phyloP scores from a whole-genome alignment of 2,888 invertebrate species.

The Acanthopleura granulata region DNA sequence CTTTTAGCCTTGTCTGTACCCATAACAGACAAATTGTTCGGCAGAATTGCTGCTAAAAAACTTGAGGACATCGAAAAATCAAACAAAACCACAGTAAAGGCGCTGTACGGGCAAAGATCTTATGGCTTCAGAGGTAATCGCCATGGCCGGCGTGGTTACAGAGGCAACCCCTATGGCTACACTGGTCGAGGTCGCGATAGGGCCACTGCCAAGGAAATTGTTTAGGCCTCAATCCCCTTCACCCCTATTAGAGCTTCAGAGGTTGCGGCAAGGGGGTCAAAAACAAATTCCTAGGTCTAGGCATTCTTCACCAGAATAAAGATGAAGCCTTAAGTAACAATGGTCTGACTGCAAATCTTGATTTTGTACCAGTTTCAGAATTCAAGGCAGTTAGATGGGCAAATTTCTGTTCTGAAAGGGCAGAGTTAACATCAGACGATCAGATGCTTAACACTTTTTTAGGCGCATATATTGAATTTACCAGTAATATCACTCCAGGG shows the following conservation, averaged over 20 bases:
- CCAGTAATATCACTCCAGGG: not conserved
- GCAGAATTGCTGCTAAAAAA: not conserved
- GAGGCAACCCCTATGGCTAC: not conserved
- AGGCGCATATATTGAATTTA: not conserved
- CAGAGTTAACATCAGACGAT: not conserved
- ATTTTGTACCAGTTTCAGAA: not conserved
- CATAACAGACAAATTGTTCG: constrained; percentile 13
- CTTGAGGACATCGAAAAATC: constrained; percentile 19
- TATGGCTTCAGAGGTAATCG: not conserved
- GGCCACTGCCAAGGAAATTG: not conserved
- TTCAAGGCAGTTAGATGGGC: not conserved
- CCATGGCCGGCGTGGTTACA: not conserved
- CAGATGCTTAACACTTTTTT: not conserved
- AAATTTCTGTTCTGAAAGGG: not conserved
- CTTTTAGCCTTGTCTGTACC: not conserved
- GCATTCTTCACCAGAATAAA: not conserved
- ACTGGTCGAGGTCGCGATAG: not conserved
- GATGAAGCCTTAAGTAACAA: too few relatives aligned
- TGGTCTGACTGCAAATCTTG: too few relatives aligned
- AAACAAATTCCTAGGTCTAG: not conserved
- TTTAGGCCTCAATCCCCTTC: not conserved
- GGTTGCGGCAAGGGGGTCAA: too few relatives aligned
- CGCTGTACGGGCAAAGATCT: not conserved
- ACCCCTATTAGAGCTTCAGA: too few relatives aligned
- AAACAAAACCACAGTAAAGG: not conserved